Evolutionary conservation across 2,797 vertebrate species (phyloP).

Genomic region (Sylvilagus floridanus): DNA sequence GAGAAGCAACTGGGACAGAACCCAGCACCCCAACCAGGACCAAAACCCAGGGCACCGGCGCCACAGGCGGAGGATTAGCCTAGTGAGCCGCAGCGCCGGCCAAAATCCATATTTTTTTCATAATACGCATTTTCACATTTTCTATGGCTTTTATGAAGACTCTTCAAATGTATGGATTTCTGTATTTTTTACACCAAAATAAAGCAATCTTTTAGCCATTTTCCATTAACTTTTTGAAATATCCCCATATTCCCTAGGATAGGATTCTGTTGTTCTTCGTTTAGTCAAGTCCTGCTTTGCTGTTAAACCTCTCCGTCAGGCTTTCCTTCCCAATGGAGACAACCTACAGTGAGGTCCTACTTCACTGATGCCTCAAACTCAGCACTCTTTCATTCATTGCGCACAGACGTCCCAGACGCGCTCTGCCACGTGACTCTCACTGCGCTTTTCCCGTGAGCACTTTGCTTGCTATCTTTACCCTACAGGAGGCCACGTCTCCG

Average conservation of each 20-base stretch:
- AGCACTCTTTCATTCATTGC: not conserved
- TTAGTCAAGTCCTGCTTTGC: not conserved
- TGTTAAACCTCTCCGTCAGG: not conserved
- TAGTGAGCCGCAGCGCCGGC: too few relatives aligned
- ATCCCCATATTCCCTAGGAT: not conserved
- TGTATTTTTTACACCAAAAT: too few relatives aligned
- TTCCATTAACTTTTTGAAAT: too few relatives aligned
- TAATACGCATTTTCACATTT: too few relatives aligned
- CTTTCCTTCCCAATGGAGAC: not conserved
- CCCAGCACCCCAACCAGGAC: too few relatives aligned
- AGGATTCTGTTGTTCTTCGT: not conserved
- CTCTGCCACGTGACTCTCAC: not conserved
- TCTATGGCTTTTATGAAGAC: too few relatives aligned
- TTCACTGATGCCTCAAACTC: not conserved
- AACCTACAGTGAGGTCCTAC: not conserved
- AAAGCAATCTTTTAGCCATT: too few relatives aligned
- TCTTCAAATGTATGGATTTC: too few relatives aligned
- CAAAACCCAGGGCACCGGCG: too few relatives aligned
- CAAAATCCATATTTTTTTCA: too few relatives aligned
- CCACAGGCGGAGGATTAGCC: too few relatives aligned
- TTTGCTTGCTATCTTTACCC: not conserved
- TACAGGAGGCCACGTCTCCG: not conserved
- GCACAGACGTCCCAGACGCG: not conserved
- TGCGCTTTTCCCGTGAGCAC: not conserved
- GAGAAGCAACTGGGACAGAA: too few relatives aligned